phyloP scores from a whole-genome alignment of 2,113 vertebrate genomes.

The Parus major region DNA sequence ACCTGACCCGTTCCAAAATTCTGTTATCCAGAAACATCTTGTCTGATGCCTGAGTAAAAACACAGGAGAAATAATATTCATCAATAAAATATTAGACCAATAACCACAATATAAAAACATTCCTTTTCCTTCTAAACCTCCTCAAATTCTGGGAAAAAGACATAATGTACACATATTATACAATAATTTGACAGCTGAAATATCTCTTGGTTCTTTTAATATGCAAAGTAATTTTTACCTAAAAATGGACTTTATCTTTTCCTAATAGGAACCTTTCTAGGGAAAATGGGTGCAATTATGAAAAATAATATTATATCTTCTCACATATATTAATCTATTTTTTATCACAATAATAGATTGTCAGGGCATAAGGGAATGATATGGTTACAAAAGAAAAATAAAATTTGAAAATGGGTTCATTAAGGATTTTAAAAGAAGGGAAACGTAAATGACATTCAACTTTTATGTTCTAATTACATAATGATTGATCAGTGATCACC shows the following conservation, averaged over 20 bases:
- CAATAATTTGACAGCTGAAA: not conserved
- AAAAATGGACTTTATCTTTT: not conserved
- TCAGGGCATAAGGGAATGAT: not conserved
- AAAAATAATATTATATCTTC: not conserved
- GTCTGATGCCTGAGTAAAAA: not conserved
- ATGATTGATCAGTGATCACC: constrained; percentile 40
- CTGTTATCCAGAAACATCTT: not conserved
- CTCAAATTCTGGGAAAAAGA: not conserved
- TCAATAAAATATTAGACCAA: not conserved
- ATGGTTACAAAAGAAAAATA: not conserved
- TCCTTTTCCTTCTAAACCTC: not conserved
- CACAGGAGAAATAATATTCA: not conserved
- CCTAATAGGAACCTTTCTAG: not conserved
- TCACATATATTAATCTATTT: not conserved
- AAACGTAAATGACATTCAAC: not conserved
- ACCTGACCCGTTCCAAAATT: not conserved
- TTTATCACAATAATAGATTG: not conserved
- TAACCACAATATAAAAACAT: not conserved
- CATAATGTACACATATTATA: not conserved
- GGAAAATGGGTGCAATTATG: not conserved
- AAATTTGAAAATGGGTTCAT: not conserved
- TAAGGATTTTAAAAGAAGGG: not conserved
- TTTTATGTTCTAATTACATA: constrained; percentile 1
- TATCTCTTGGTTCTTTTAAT: not conserved
- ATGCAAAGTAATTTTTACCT: not conserved